Base-by-base conservation (phyloP, 1,140 invertebrate genomes). In the Heliconius hewitsoni region DNA sequence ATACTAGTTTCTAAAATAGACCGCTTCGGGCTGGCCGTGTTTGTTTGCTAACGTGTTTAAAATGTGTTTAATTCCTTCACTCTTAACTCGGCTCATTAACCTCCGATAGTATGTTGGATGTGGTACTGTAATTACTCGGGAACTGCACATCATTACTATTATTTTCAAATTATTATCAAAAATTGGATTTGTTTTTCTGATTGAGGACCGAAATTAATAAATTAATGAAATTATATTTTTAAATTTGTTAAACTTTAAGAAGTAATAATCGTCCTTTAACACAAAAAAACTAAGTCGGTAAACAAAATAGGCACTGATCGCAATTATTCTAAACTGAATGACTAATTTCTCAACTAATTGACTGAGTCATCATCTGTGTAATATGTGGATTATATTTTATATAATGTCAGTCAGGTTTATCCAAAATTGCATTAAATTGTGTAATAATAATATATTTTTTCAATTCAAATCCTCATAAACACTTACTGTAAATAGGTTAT, bases 11-110 rank as follows among this genome's bases (percentile, higher is more conserved):
- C 80, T 77, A 81, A 81, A 81, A 81, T 81, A 81, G 73, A 80
- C 66, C 46, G 74, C 74, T 73, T 60, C 60, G 74, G 72, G 75
- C 77, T 77, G 79, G 75, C 72, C 77, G 77, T 81, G 76, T 81
- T 81, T 81, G 73, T 81, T 81, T 76, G 70, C 71, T 81, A 81
- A 81, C 76, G 80, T 60, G 60, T 81, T 81, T 81, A 81, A 81
- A 76, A 76, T 76, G 55, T 74, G 71, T 76, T 80, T 76, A 76
- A 74, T 81, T 81, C 77, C 76, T 81, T 74, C 79, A 74, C 73
- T 79, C 77, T 79, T 73, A 73, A 80, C 74, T 30, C 70, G 78
- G 78, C 79, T 80, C 79, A 80, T 80, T 80, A 76, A 80, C 78
- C 78, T 80, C 74, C 52, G 75, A 71, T 77, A 74, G 76, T 80